phyloP scores from a whole-genome alignment of 2,113 vertebrate genomes.

The Grantiella picta region DNA sequence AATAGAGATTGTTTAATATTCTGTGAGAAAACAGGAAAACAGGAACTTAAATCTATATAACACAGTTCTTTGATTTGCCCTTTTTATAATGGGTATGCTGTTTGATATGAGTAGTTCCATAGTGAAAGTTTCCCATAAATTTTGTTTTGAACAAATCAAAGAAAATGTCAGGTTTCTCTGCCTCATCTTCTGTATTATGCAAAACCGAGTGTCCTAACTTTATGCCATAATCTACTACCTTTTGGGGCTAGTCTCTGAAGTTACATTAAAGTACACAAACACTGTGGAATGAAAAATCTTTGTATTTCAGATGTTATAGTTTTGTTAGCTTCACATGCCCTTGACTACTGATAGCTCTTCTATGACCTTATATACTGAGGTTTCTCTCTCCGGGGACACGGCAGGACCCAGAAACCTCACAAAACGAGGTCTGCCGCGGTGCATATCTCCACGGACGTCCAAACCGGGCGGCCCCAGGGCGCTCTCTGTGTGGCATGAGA shows the following conservation, averaged over 20 bases:
- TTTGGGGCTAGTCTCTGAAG: neutral
- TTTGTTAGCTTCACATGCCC: neutral
- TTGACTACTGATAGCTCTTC: neutral
- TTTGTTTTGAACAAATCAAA: neutral
- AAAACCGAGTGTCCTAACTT: neutral
- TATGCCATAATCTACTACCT: neutral
- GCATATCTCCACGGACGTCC: too few species aligned
- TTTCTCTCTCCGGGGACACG: too few species aligned
- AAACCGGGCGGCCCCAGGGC: too few species aligned
- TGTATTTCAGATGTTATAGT: neutral
- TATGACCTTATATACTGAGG: neutral
- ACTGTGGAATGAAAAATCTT: neutral
- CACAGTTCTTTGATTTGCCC: neutral
- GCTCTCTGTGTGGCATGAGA: too few species aligned
- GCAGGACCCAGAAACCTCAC: too few species aligned
- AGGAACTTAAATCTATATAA: neutral
- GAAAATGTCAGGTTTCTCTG: neutral
- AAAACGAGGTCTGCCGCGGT: too few species aligned
- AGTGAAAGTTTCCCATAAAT: neutral
- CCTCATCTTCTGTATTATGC: neutral
- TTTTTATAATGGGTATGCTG: neutral
- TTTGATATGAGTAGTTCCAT: neutral
- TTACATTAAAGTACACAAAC: neutral
- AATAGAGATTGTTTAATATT: conserved; percentile 48
- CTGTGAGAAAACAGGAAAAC: conserved; percentile 33